These are phyloP conservation scores for Danio kyathit DNA, from an alignment of 2,797 vertebrate species.

Conservation along the genomic window DNA sequence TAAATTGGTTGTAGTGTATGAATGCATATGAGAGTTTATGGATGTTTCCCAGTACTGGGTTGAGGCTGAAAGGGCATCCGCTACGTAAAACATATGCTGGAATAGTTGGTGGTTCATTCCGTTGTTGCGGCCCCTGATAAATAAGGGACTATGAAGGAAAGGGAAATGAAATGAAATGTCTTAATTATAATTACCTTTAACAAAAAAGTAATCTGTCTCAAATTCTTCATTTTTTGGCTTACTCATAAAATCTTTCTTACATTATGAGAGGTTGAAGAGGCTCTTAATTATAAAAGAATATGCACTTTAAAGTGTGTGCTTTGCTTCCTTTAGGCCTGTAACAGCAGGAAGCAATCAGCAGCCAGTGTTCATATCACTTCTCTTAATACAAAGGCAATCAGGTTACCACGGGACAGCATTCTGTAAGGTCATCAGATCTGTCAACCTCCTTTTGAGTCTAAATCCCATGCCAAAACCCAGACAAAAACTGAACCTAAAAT, in stretches of 20 bases:
- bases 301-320: background rate
- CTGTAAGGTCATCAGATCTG: background rate
- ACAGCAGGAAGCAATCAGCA: constrained; percentile 8
- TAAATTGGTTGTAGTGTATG: no score
- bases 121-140: no score
- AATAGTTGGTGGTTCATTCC: no score
- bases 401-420: background rate
- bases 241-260: constrained; percentile 6
- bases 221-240: background rate
- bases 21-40: no score
- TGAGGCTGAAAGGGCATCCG: no score
- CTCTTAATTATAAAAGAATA: background rate
- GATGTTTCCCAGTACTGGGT: no score
- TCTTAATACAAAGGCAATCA: constrained; percentile 4
- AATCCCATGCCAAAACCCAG: background rate
- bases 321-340: background rate
- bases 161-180: no score
- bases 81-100: no score
- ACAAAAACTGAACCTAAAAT: background rate
- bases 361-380: background rate
- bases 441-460: background rate
- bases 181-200: background rate
- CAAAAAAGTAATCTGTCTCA: background rate
- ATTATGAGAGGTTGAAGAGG: background rate
- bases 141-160: no score